Conservation (phyloP, 2,113 vertebrate genomes). For the Microtus ochrogaster region DNA sequence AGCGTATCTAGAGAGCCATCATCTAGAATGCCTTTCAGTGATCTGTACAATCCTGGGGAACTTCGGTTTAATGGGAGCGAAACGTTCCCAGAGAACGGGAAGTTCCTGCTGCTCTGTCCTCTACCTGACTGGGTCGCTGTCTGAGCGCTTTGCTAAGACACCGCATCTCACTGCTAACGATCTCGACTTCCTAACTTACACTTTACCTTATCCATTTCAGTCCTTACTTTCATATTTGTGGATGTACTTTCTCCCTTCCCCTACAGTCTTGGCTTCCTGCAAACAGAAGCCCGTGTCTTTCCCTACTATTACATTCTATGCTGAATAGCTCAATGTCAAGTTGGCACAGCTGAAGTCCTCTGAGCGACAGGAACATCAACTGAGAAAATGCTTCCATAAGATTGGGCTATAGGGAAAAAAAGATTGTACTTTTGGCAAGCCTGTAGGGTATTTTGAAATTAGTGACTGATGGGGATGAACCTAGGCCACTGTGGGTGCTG, state of each 20-base stretch:
- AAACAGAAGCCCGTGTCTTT: background rate
- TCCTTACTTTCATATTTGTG: conserved; percentile 5
- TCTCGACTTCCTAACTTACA: background rate
- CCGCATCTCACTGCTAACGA: background rate
- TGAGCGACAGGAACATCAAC: background rate
- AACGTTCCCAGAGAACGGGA: conserved; percentile 10
- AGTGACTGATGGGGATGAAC: background rate
- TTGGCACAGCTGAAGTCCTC: background rate
- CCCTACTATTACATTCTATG: background rate
- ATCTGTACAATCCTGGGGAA: conserved; percentile 1
- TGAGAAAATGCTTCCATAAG: background rate
- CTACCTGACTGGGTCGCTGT: background rate
- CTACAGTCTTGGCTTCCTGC: background rate
- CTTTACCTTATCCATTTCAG: background rate
- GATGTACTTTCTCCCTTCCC: conserved; percentile 19
- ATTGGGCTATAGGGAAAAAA: background rate
- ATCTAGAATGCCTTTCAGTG: conserved; percentile 34
- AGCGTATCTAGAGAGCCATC: conserved; percentile 11
- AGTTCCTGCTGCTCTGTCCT: background rate
- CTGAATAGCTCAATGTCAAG: background rate
- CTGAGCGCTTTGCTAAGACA: background rate
- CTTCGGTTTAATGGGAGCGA: background rate
- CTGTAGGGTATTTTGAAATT: background rate
- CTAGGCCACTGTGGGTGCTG: background rate
- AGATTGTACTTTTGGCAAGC: background rate